These are phyloP conservation scores for Cephonodes hylas DNA, from an alignment of 2,888 invertebrate genomes.

Conservation along the genomic window DNA sequence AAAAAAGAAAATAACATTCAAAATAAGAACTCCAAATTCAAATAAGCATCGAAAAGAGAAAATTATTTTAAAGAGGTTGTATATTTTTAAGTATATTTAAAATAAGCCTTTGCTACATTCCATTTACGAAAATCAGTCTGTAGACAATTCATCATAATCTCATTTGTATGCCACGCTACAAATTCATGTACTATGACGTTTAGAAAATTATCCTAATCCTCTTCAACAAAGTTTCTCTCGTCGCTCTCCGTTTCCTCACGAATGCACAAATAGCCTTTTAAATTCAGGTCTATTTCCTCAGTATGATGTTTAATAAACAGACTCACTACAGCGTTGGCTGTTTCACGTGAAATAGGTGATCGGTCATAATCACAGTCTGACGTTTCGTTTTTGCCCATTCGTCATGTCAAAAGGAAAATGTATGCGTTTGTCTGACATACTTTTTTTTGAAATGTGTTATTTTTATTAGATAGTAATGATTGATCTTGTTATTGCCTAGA, in stretches of 20 bases:
- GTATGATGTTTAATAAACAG: background rate
- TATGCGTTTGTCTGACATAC: background rate
- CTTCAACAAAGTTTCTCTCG: background rate
- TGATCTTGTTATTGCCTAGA: too few species aligned
- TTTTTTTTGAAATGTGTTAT: background rate
- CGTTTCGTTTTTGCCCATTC: background rate
- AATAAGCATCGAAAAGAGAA: too few species aligned
- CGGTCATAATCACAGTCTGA: background rate
- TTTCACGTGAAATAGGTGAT: background rate
- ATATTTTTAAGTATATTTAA: too few species aligned
- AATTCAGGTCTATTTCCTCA: background rate
- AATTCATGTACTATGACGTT: background rate
- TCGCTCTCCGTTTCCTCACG: background rate
- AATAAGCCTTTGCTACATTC: too few species aligned
- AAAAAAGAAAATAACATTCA: too few species aligned
- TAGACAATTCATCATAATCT: background rate
- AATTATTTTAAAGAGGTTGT: too few species aligned
- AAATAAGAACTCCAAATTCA: too few species aligned
- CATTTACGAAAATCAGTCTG: too few species aligned
- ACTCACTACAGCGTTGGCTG: background rate
- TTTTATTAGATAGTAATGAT: background rate
- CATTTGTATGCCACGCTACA: background rate
- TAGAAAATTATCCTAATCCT: background rate
- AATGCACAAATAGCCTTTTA: slow-evolving; percentile 1
- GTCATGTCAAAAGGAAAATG: background rate